Evolutionary conservation across 2,113 vertebrate species (phyloP).

Genomic region (Spermophilus dauricus): DNA sequence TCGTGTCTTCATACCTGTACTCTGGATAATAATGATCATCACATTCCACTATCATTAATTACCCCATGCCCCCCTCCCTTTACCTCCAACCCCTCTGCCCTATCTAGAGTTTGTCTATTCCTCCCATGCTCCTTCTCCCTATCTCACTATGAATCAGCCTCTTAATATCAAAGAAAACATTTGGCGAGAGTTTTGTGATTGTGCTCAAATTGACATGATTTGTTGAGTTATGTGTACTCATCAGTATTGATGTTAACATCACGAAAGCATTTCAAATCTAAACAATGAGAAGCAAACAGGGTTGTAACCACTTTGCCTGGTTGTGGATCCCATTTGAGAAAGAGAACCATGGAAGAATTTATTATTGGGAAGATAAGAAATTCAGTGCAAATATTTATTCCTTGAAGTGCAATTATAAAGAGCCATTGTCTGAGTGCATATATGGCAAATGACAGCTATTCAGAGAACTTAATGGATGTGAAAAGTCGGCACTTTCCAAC

Average conservation of each 20-base stretch:
- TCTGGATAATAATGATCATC: no score
- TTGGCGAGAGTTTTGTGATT: neutral
- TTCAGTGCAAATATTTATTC: neutral
- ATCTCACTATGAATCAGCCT: no score
- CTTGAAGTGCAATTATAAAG: neutral
- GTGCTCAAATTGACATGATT: conserved; percentile 19
- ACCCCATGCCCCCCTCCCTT: no score
- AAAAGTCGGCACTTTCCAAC: neutral
- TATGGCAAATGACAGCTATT: neutral
- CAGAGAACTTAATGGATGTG: neutral
- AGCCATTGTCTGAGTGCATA: neutral
- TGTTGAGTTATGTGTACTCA: neutral
- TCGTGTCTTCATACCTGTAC: no score
- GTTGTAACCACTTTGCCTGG: neutral
- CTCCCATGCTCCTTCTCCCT: no score
- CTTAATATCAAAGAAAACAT: neutral
- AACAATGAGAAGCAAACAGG: neutral
- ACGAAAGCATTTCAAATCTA: neutral
- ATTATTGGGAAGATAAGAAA: neutral
- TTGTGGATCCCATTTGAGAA: neutral
- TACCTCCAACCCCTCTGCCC: no score
- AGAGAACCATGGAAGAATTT: neutral
- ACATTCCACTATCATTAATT: no score
- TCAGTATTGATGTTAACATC: neutral
- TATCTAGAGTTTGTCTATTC: no score